These are phyloP conservation scores for Mercenaria mercenaria DNA, from an alignment of 1,140 invertebrate species.

Conservation along the genomic window DNA sequence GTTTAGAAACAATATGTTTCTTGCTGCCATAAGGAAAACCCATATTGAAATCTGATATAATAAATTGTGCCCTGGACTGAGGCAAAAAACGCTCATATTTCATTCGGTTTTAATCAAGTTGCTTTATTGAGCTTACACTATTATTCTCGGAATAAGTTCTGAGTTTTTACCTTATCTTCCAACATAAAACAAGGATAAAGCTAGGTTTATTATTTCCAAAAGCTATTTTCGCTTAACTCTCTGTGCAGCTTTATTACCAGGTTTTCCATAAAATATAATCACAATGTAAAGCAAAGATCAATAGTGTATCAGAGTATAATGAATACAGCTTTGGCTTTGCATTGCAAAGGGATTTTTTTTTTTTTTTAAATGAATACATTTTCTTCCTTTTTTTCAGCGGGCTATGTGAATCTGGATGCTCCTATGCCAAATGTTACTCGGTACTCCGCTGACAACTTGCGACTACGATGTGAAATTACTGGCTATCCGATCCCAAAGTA, in stretches of 20 bases:
- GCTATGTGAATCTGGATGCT: constrained; percentile 70
- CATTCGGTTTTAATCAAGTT: not conserved
- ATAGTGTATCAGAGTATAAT: not conserved
- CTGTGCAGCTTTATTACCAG: not conserved
- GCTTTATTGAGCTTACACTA: not conserved
- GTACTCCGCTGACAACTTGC: constrained; percentile 88
- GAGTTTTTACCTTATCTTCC: constrained; percentile 9
- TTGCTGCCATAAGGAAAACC: not conserved
- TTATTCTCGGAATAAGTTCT: not conserved
- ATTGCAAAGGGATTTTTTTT: too few species aligned
- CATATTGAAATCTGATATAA: not conserved
- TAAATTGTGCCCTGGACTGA: too few species aligned
- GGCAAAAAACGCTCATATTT: too few species aligned
- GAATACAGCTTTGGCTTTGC: too few species aligned
- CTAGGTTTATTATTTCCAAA: constrained; percentile 9
- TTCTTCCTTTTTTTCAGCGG: constrained; percentile 61
- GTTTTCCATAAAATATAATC: constrained; percentile 8
- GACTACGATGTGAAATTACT: constrained; percentile 90
- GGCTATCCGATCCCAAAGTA: constrained; percentile 89
- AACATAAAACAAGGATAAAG: constrained; percentile 5
- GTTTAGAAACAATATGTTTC: not conserved
- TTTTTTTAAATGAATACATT: too few species aligned
- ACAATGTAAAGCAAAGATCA: constrained; percentile 12
- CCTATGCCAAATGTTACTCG: constrained; percentile 89
- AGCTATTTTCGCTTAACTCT: not conserved